Percentiles rank a stretch among this genome's conserved stretches.
Conservation (phyloP, 2,888 invertebrate species). For the Hypena proboscidalis region DNA sequence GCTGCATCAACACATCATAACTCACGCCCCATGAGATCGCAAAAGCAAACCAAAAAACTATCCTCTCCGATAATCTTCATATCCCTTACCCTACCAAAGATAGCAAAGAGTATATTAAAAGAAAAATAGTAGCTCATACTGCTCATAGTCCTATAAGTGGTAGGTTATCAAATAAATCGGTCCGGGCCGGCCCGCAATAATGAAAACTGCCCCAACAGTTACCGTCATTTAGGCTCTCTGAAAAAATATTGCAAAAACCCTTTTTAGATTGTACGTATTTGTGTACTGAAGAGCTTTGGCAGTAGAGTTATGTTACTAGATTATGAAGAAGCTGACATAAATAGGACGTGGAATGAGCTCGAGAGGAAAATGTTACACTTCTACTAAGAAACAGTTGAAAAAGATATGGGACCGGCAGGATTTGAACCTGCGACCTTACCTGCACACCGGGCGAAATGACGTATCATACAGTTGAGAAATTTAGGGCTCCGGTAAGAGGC, state of each 20-base stretch:
- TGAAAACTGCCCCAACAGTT: conserved; percentile 33
- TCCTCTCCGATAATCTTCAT: not conserved
- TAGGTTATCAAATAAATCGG: conserved; percentile 48
- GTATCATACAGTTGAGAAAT: too few species aligned
- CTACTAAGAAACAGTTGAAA: too few species aligned
- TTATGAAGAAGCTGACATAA: not conserved
- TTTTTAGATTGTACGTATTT: conserved; percentile 18
- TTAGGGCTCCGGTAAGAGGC: too few species aligned
- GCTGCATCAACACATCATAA: too few species aligned
- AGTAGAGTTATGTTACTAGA: conserved; percentile 1
- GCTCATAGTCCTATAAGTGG: conserved; percentile 34
- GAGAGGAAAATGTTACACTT: too few species aligned
- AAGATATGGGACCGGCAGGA: too few species aligned
- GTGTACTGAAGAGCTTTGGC: conserved; percentile 3
- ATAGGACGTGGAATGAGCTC: too few species aligned
- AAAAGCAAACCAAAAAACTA: not conserved
- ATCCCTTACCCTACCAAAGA: conserved; percentile 11
- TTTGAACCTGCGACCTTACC: too few species aligned
- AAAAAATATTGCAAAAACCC: conserved; percentile 24
- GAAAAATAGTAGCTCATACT: conserved; percentile 37
- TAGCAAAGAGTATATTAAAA: conserved; percentile 31
- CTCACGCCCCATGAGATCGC: too few species aligned
- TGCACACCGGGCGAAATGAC: too few species aligned
- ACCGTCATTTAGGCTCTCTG: conserved; percentile 35
- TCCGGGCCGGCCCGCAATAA: conserved; percentile 25